Evolutionary conservation across 2,888 invertebrate species (phyloP).

Genomic region (Phyllotreta striolata): DNA sequence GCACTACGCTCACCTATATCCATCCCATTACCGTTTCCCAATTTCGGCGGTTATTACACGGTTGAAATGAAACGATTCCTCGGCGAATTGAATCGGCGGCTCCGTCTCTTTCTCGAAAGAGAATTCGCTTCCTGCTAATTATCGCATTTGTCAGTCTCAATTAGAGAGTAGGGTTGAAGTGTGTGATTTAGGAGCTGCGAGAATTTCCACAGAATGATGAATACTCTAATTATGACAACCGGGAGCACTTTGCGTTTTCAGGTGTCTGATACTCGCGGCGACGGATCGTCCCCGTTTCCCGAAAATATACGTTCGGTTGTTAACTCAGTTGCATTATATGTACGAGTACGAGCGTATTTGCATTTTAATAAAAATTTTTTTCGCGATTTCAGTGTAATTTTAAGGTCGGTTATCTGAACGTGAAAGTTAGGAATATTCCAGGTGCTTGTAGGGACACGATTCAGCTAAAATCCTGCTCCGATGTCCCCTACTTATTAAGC

Average conservation of each 20-base stretch:
- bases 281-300: not conserved
- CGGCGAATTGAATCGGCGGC: conserved; percentile 33
- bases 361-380: too few relatives aligned
- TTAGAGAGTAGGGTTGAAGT: conserved; percentile 40
- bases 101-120: conserved; percentile 23
- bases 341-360: too few relatives aligned
- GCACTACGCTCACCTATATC: not conserved
- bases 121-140: conserved; percentile 48
- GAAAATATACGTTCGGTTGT: too few relatives aligned
- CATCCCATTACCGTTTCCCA: conserved; percentile 4
- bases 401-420: too few relatives aligned
- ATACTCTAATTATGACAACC: conserved; percentile 25
- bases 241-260: conserved; percentile 15
- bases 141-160: conserved; percentile 51
- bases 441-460: too few relatives aligned
- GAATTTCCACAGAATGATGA: conserved; percentile 26
- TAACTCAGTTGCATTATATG: too few relatives aligned
- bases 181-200: conserved; percentile 29
- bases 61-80: conserved; percentile 19
- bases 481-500: conserved; percentile 5
- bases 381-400: too few relatives aligned
- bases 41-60: conserved; percentile 19
- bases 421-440: too few relatives aligned
- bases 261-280: conserved; percentile 8
- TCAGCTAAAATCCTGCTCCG: not conserved